A percentile compares a stretch with the other conserved stretches of the same genome.
These are phyloP conservation scores for Lordiphosa clarofinis DNA, from an alignment of 1,140 invertebrate species.

Conservation along the genomic window DNA sequence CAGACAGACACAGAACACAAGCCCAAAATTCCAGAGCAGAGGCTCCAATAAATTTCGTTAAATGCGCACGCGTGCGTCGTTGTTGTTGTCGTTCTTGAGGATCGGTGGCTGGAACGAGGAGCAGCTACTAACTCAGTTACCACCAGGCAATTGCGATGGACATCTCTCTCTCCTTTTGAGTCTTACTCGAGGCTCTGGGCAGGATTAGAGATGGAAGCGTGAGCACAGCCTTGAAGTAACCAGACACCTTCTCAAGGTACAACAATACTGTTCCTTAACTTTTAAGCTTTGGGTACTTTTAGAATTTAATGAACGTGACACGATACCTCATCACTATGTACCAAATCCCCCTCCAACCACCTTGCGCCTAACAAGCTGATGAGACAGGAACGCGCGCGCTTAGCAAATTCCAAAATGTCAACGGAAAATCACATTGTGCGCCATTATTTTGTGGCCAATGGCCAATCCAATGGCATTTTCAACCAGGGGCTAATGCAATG, in stretches of 20 bases:
- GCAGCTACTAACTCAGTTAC: conserved; percentile 72
- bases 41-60: conserved; percentile 76
- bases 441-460: conserved; percentile 59
- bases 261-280: too few relatives aligned
- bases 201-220: conserved; percentile 15
- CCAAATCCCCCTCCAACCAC: not conserved
- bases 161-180: conserved; percentile 53
- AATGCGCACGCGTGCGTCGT: conserved; percentile 71
- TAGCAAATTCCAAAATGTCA: conserved; percentile 78
- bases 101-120: conserved; percentile 26
- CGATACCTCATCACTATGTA: not conserved
- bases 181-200: conserved; percentile 34
- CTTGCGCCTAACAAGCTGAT: conserved; percentile 75
- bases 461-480: conserved; percentile 32
- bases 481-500: conserved; percentile 64
- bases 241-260: too few relatives aligned
- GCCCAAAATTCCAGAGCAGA: conserved; percentile 72
- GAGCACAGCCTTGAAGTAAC: too few relatives aligned
- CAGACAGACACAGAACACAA: conserved; percentile 75
- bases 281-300: too few relatives aligned
- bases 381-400: conserved; percentile 78
- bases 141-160: conserved; percentile 67
- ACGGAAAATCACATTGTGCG: conserved; percentile 77
- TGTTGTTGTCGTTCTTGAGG: conserved; percentile 26
- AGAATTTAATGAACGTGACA: too few relatives aligned